Base-by-base conservation (phyloP, 1,140 invertebrate genomes). In the Hyposmocoma kahamanoa region DNA sequence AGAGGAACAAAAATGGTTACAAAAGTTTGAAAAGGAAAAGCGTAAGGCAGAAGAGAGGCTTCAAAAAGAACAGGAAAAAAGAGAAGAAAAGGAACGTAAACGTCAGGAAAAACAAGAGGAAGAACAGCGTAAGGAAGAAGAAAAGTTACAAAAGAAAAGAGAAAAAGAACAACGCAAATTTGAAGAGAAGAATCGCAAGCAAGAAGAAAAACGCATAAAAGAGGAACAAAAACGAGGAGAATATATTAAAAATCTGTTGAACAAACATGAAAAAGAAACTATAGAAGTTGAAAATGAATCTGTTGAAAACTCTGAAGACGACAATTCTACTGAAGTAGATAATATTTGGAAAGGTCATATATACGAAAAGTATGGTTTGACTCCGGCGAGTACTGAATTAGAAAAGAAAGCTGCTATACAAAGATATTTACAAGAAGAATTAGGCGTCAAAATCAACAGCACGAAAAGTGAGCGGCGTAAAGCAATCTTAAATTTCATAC, bases 301-400 rank as follows among this genome's bases (percentile, higher is more conserved):
- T n/a, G 42, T 56, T 21, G 66, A 70, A 36, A 71, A 67, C 15
- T 53, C 60, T 43, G 70, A 71, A 48, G 66, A 70, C 34, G 20
- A 56, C 34, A 55, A 69, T 34, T 64, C 62, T 6, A 47, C 72
- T 18, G 78, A 82, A 51, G 41, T 82, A 11, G 66, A 73, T 53
- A 70, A 77, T 45, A 61, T 84, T 39, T 81, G 76, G 75, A 72
- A 70, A 55, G 56, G 60, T 38, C 67, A 76, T 19, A 62, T 84
- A n/a, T 80, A 79, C 51, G 38, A 64, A 15, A 77, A 77, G 38
- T 84, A 82, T 43, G 80, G 74, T 13, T 60, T 84, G 44, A 63
- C 47, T 39, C 49, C 59, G 5, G 50, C 59, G 11, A 82, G 72
- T 47, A 64, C 69, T 3, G 66, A 59, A 10, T 41, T 71, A 34